Evolutionary conservation across 2,113 vertebrate species (phyloP).

Genomic region (Epinephelus cyanopodus): DNA sequence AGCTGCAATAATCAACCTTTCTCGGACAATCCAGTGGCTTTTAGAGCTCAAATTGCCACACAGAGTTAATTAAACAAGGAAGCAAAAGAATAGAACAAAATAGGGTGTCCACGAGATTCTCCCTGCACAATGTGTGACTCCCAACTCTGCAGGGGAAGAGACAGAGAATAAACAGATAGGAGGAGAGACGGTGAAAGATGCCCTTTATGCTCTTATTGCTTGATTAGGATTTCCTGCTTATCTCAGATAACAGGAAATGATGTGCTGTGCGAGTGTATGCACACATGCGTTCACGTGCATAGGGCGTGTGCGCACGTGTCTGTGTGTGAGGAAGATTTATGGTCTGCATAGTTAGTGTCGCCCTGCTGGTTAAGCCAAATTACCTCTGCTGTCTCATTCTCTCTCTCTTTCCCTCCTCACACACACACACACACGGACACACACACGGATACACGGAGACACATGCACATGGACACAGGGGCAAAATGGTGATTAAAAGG

Average conservation of each 20-base stretch:
- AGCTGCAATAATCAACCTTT: constrained; percentile 70
- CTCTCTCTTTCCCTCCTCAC: constrained; percentile 7
- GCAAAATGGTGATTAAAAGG: constrained; percentile 74
- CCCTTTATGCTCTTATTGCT: constrained; percentile 51
- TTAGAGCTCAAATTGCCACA: constrained; percentile 55
- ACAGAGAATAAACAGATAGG: constrained; percentile 7
- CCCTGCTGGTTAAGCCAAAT: constrained; percentile 66
- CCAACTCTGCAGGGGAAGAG: background rate
- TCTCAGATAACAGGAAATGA: constrained; percentile 68
- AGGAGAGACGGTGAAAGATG: constrained; percentile 40
- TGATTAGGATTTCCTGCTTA: constrained; percentile 69
- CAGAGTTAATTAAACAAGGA: constrained; percentile 62
- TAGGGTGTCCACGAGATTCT: constrained; percentile 22
- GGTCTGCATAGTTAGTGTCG: constrained; percentile 48
- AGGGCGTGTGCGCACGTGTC: background rate
- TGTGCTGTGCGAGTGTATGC: constrained; percentile 17
- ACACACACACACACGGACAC: constrained; percentile 10
- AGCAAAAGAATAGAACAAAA: constrained; percentile 23
- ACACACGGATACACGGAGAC: background rate
- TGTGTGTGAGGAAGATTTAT: constrained; percentile 65
- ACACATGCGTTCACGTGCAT: background rate
- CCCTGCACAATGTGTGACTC: constrained; percentile 20
- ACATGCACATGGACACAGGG: background rate
- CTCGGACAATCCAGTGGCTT: constrained; percentile 44
- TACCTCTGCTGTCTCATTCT: constrained; percentile 59